Conservation (phyloP, 2,113 vertebrate species). For the Lophotis ruficrista region DNA sequence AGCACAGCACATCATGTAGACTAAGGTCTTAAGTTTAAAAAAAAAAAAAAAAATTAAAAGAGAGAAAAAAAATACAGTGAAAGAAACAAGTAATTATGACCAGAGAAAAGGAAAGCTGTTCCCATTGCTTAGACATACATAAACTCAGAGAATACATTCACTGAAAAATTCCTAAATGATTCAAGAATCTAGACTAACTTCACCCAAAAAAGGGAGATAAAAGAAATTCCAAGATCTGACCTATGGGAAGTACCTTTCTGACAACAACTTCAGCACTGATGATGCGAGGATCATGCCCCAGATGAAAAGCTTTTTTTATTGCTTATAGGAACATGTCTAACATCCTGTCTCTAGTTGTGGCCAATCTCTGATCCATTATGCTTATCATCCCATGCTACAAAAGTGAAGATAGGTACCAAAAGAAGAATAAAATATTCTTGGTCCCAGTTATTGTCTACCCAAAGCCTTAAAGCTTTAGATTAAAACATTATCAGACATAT, state of each 20-base stretch:
- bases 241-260: background rate
- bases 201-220: background rate
- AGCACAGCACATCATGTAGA: background rate
- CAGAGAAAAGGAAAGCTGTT: background rate
- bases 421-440: background rate
- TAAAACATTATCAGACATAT: background rate
- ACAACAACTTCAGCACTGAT: background rate
- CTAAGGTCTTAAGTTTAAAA: background rate
- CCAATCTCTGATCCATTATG: background rate
- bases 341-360: background rate
- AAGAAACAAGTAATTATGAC: background rate
- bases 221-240: background rate
- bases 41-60: too few species aligned
- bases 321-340: background rate
- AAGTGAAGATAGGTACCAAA: background rate
- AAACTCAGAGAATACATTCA: background rate
- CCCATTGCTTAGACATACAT: background rate
- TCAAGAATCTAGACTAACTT: background rate
- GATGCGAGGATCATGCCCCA: background rate
- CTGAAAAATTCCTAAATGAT: background rate
- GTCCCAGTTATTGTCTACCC: background rate
- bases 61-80: too few species aligned
- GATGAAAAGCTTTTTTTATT: background rate
- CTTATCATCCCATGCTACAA: background rate
- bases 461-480: background rate